phyloP scores from a whole-genome alignment of 2,113 vertebrate species.

The Indicator indicator region DNA sequence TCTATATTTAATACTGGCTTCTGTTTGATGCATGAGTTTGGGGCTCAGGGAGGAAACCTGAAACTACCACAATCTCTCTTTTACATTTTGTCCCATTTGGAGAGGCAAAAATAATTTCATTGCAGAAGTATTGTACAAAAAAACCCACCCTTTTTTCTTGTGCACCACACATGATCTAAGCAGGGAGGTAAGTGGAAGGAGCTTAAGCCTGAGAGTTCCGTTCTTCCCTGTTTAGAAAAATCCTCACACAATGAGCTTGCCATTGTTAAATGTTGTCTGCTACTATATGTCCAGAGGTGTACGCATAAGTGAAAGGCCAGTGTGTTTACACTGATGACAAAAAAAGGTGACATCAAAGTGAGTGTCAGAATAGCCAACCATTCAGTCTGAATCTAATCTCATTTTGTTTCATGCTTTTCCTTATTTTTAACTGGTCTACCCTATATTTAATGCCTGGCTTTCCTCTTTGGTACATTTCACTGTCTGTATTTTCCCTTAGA shows the following conservation, averaged over 20 bases:
- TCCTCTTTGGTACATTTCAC: not conserved
- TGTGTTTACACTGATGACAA: not conserved
- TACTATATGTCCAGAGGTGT: not conserved
- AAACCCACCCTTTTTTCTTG: rapidly evolving
- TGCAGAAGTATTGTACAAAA: not conserved
- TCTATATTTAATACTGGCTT: not conserved
- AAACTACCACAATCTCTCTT: not conserved
- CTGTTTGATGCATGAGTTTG: not conserved
- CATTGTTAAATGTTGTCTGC: not conserved
- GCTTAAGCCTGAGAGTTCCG: not conserved
- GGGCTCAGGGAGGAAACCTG: not conserved
- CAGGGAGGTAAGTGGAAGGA: not conserved
- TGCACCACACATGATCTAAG: not conserved
- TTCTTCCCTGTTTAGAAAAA: not conserved
- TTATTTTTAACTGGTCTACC: not conserved
- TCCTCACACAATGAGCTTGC: not conserved
- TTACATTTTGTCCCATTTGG: not conserved
- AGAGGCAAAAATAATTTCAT: not conserved
- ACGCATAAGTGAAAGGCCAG: not conserved
- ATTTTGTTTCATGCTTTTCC: not conserved
- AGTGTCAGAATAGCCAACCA: not conserved
- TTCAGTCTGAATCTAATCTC: not conserved
- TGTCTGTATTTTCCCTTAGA: not conserved
- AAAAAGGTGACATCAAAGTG: not conserved
- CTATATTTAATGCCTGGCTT: not conserved